Evolutionary conservation across 2,888 invertebrate genomes (phyloP).

Genomic region (Pimpla rufipes): DNA sequence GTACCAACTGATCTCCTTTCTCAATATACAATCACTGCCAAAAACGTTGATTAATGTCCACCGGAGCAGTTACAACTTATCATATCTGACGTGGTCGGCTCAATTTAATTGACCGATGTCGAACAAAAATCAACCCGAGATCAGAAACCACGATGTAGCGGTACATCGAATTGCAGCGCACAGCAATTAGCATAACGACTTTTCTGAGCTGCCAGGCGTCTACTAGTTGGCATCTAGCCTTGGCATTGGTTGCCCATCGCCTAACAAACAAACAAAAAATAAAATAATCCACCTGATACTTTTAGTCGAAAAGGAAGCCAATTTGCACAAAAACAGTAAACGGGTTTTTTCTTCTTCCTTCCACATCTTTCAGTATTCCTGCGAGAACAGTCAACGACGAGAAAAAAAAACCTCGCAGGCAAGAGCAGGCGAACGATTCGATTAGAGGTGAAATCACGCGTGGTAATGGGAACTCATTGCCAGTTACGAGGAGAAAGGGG

Average conservation of each 20-base stretch:
- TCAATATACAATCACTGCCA: too few species aligned
- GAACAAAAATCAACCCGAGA: not conserved
- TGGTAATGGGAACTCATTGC: constrained; percentile 70
- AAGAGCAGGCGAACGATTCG: constrained; percentile 60
- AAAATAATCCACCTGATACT: not conserved
- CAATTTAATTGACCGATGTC: not conserved
- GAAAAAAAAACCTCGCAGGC: constrained; percentile 20
- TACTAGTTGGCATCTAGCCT: not conserved
- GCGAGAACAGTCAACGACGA: not conserved
- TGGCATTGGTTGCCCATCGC: not conserved
- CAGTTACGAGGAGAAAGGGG: constrained; percentile 63
- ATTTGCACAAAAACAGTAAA: constrained; percentile 32
- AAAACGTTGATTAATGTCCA: not conserved
- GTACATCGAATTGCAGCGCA: not conserved
- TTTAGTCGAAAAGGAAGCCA: not conserved
- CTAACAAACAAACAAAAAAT: not conserved
- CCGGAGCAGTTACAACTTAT: not conserved
- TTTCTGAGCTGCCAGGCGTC: not conserved
- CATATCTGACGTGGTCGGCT: not conserved
- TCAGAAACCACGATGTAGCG: not conserved
- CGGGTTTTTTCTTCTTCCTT: constrained; percentile 16
- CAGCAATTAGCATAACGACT: not conserved
- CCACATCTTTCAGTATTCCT: not conserved
- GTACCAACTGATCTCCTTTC: too few species aligned
- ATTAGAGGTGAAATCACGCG: constrained; percentile 70